These are phyloP conservation scores for Sepiola atlantica DNA, from an alignment of 2,888 invertebrate genomes.

Conservation along the genomic window DNA sequence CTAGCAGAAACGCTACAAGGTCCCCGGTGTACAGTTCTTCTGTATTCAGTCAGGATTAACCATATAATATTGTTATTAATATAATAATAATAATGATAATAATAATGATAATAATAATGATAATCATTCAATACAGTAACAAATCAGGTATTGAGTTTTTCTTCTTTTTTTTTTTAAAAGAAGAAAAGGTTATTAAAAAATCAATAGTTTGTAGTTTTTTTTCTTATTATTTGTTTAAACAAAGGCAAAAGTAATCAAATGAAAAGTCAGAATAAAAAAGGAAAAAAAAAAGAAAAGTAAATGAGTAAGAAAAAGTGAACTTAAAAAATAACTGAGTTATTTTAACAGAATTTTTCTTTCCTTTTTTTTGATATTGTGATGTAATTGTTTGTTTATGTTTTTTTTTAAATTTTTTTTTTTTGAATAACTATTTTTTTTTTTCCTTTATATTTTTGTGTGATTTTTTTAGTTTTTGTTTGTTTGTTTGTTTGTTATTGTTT, in stretches of 20 bases:
- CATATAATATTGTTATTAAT: neutral
- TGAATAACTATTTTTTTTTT: conserved; percentile 16
- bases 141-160: neutral
- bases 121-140: neutral
- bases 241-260: conserved; percentile 35
- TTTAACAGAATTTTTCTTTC: conserved; percentile 11
- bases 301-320: neutral
- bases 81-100: neutral
- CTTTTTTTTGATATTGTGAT: neutral
- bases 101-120: neutral
- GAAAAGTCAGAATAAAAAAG: conserved; percentile 34
- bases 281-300: neutral
- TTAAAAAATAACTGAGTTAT: neutral
- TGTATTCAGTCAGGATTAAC: conserved; percentile 32
- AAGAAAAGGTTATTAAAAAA: neutral
- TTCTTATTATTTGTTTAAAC: neutral
- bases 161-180: neutral
- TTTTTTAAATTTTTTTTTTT: conserved; percentile 11
- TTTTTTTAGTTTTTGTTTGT: no score
- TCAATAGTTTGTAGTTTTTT: conserved; percentile 21
- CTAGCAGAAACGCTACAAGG: neutral
- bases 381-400: conserved; percentile 16
- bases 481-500: neutral
- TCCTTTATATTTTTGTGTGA: neutral
- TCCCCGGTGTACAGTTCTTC: conserved; percentile 8